Conservation (phyloP, 37 sponge, comb jelly and placozoan genomes). For the Ianthella basta region DNA sequence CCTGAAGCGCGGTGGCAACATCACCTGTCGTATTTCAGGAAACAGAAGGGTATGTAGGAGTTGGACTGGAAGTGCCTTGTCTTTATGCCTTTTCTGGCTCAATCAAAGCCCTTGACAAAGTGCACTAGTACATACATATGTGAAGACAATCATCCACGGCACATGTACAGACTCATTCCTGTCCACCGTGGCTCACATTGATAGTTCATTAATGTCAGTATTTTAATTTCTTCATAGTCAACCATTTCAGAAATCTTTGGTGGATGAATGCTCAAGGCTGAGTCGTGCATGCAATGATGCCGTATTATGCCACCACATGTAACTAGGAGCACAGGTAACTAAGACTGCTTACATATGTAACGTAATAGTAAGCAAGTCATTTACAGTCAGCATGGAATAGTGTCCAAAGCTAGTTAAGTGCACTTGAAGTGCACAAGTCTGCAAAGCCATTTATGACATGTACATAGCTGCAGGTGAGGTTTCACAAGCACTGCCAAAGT, state of each 20-base stretch:
- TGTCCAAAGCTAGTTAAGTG: conserved; percentile 5
- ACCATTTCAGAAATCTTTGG: not conserved
- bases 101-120: conserved; percentile 2
- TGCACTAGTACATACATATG: not conserved
- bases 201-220: not conserved
- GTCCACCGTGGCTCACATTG: conserved; percentile 24
- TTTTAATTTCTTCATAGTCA: not conserved
- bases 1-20: conserved; percentile 34
- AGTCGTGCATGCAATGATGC: conserved; percentile 1
- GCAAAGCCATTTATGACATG: not conserved
- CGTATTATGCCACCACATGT: not conserved
- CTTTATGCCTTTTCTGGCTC: conserved; percentile 25
- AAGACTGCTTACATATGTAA: not conserved
- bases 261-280: conserved; percentile 5
- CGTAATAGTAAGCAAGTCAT: conserved; percentile 4
- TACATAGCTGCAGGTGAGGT: conserved; percentile 30
- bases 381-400: not conserved
- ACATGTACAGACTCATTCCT: conserved; percentile 29
- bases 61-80: conserved; percentile 35
- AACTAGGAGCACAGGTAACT: conserved; percentile 3
- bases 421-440: too few species aligned
- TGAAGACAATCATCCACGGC: conserved; percentile 4
- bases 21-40: conserved; percentile 31
- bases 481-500: conserved; percentile 34
- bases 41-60: conserved; percentile 7